These are phyloP conservation scores for Berghia stephanieae DNA, from an alignment of 1,140 invertebrate species.

Conservation along the genomic window DNA sequence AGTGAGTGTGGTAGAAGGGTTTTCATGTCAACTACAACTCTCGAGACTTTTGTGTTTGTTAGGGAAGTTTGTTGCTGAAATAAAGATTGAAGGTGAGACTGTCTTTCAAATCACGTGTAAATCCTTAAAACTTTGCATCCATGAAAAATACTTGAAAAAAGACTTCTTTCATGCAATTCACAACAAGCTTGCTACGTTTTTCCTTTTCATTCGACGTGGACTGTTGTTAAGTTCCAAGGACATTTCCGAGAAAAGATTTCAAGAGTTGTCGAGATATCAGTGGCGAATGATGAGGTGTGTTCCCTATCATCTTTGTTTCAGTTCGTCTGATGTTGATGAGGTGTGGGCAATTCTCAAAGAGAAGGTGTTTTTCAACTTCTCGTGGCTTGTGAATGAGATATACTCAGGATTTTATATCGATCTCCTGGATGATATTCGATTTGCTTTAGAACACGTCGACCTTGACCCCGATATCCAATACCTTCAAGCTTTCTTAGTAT, in stretches of 20 bases:
- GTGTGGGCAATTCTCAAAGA: constrained; percentile 35
- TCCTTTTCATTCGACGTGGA: constrained; percentile 37
- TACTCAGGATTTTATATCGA: constrained; percentile 40
- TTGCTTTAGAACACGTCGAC: constrained; percentile 31
- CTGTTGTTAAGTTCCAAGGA: constrained; percentile 35
- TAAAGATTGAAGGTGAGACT: constrained; percentile 40
- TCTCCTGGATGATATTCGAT: constrained; percentile 36
- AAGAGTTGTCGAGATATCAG: constrained; percentile 31
- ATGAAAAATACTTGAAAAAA: constrained; percentile 31
- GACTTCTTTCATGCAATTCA: constrained; percentile 33
- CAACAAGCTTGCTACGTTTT: constrained; percentile 37
- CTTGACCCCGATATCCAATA: constrained; percentile 37
- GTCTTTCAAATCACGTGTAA: constrained; percentile 25
- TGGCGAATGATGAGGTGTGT: constrained; percentile 40
- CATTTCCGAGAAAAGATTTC: constrained; percentile 33
- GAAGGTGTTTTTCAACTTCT: constrained; percentile 40
- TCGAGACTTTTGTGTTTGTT: constrained; percentile 31
- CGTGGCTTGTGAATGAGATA: constrained; percentile 42
- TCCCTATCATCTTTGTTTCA: constrained; percentile 41
- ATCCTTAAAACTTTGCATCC: constrained; percentile 24
- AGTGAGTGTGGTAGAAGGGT: constrained; percentile 40
- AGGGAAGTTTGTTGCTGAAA: constrained; percentile 27
- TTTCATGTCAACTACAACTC: constrained; percentile 38
- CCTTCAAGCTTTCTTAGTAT: constrained; percentile 30
- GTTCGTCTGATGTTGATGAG: constrained; percentile 22